Percentiles rank a stretch among this genome's conserved stretches.
Conservation (phyloP, 2,113 vertebrate species). For the Hassar affinis region DNA sequence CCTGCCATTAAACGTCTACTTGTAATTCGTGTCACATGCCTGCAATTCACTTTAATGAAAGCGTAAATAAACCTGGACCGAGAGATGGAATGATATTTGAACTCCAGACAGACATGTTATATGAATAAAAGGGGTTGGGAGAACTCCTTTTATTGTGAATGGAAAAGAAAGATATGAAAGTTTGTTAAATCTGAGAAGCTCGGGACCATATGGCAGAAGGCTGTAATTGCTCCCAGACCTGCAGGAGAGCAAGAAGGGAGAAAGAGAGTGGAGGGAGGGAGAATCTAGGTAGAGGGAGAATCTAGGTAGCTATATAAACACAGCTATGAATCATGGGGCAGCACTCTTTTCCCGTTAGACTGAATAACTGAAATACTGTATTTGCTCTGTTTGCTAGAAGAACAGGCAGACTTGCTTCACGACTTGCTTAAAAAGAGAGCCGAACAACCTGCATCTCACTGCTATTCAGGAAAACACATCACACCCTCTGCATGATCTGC, state of each 20-base stretch:
- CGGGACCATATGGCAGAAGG: conserved; percentile 66
- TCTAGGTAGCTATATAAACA: conserved; percentile 61
- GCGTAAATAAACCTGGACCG: conserved; percentile 19
- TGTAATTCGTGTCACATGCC: background rate
- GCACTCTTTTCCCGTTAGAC: conserved; percentile 42
- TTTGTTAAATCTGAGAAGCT: conserved; percentile 59
- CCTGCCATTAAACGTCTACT: background rate
- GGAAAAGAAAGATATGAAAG: conserved; percentile 62
- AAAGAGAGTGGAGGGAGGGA: conserved; percentile 41
- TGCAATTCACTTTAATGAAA: conserved; percentile 26
- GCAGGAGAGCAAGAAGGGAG: conserved; percentile 26
- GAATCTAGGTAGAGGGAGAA: no score
- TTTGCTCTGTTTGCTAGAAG: conserved; percentile 42
- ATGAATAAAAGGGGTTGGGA: conserved; percentile 28
- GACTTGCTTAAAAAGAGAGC: conserved; percentile 8
- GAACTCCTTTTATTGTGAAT: conserved; percentile 52
- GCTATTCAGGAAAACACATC: no score
- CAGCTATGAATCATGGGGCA: conserved; percentile 52
- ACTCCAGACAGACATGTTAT: conserved; percentile 34
- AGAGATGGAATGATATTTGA: conserved; percentile 33
- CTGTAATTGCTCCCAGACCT: conserved; percentile 73
- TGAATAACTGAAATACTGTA: conserved; percentile 31
- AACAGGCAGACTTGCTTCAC: background rate
- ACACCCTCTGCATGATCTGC: no score
- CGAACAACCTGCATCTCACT: background rate